phyloP scores from a whole-genome alignment of 2,797 vertebrate genomes.

The Bothrops alternatus region DNA sequence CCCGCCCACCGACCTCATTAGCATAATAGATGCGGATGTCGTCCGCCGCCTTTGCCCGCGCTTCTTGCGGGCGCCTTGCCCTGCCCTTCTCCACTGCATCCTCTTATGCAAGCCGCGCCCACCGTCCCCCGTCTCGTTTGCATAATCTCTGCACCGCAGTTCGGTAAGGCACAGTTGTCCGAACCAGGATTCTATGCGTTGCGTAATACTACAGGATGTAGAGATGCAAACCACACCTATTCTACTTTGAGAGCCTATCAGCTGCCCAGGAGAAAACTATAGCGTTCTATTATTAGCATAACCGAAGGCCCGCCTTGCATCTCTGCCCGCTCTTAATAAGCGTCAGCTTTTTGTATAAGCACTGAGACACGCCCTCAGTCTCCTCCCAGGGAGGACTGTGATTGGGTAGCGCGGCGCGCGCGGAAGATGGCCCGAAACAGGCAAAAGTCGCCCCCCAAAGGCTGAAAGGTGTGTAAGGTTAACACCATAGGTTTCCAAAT shows the following conservation, averaged over 20 bases:
- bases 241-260: not conserved
- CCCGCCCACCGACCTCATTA: slow-evolving; percentile 10
- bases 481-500: too few species aligned
- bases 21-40: not conserved
- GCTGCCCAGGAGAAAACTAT: too few species aligned
- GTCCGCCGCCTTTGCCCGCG: not conserved
- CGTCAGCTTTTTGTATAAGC: slow-evolving; percentile 7
- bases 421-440: not conserved
- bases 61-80: not conserved
- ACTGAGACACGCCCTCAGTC: not conserved
- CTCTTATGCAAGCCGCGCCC: not conserved
- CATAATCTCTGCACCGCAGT: slow-evolving; percentile 6
- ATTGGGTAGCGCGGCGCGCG: not conserved
- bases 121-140: not conserved
- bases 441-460: not conserved
- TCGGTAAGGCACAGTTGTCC: not conserved
- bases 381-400: too few species aligned
- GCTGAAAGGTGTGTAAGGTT: not conserved
- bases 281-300: slow-evolving; percentile 5
- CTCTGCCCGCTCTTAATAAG: not conserved
- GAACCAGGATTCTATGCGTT: too few species aligned
- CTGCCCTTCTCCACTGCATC: not conserved
- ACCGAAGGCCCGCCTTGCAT: not conserved
- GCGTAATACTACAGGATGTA: not conserved
- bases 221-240: not conserved